Percentiles rank a stretch among this genome's conserved stretches.
Evolutionary conservation across 2,797 vertebrate species (phyloP).

Genomic region (Phoxinus dragarum): DNA sequence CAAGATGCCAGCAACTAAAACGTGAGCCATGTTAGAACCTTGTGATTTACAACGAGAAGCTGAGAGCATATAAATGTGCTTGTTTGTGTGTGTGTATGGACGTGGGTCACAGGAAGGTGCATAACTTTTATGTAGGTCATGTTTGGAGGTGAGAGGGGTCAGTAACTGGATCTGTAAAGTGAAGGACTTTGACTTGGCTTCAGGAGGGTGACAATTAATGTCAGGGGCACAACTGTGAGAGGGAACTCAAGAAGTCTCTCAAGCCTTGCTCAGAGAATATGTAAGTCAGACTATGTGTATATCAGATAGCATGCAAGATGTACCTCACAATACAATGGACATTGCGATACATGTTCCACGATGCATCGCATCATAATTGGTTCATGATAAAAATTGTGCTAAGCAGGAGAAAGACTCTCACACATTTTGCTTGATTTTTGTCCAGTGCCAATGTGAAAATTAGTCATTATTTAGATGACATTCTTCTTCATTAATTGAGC

Average conservation of each 20-base stretch:
- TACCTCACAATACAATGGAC: not conserved
- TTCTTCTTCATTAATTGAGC: not conserved
- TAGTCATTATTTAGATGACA: not conserved
- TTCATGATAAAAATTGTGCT: not conserved
- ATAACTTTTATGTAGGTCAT: slow-evolving; percentile 61
- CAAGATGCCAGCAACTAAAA: not conserved
- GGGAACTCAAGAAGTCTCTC: slow-evolving; percentile 60
- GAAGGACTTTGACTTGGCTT: slow-evolving; percentile 57
- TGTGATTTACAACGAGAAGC: slow-evolving; percentile 15
- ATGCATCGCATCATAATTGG: not conserved
- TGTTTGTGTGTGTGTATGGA: slow-evolving; percentile 26
- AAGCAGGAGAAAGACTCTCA: not conserved
- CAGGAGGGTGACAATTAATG: slow-evolving; percentile 77
- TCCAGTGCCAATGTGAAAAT: not conserved
- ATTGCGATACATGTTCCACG: not conserved
- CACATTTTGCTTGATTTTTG: not conserved
- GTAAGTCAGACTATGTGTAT: slow-evolving; percentile 1
- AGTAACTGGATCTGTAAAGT: slow-evolving; percentile 70
- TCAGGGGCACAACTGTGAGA: slow-evolving; percentile 73
- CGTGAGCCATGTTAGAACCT: not conserved
- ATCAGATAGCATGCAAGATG: not conserved
- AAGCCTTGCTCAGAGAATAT: slow-evolving; percentile 72
- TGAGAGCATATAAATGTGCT: slow-evolving; percentile 20
- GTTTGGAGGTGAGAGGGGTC: slow-evolving; percentile 57
- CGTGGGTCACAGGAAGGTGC: slow-evolving; percentile 30